Evolutionary conservation across 2,113 vertebrate genomes (phyloP), one percentile per base, ranked within the genome.

Genomic region (Cyrtonyx montezumae): DNA sequence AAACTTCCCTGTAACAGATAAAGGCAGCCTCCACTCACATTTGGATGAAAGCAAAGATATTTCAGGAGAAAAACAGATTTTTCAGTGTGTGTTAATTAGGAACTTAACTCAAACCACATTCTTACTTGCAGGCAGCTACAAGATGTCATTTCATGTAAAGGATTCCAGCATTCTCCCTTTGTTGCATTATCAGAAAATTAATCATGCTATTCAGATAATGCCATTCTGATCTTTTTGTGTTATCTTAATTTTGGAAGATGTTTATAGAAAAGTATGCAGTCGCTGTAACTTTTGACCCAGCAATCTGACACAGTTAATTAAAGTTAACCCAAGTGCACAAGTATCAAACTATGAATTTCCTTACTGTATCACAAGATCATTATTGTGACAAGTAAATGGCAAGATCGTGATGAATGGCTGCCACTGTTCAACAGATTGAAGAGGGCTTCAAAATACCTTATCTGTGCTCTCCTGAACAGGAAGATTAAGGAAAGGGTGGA

Each of bases 201-300:
- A 91, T 56, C 67, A 92, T 77, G 30, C 70, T 51, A 79, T 68
- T 86, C 69, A 90, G 67, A 80, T 87, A 93, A 78, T 34, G 15
- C 5, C 30, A 76, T 18, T 74, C 43, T 75, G 19, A 46, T 36
- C 16, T 53, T 82, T 30, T 22, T 28, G 25, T 73, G 25, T 36
- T 73, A 65, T 62, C 25, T 56, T 75, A 70, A 7, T 74, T 93
- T 95, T 93, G 87, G 48, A 84, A 87, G 91, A 66, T 65, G 30
- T 84, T 74, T 59, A 69, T 63, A 36, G 75, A 78, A 91, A 79
- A 69, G 43, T 67, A 88, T n/a, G 48, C 42, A 87, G 67, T 46
- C 83, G 88, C 28, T 70, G 71, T 95, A 93, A 95, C 77, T 93
- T 96, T 53, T 96, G 93, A 91, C 85, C 93, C 51, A 69, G 63